These are phyloP conservation scores for Caenorhabditis doughertyi DNA, from an alignment of 2,888 invertebrate genomes.

Conservation along the genomic window DNA sequence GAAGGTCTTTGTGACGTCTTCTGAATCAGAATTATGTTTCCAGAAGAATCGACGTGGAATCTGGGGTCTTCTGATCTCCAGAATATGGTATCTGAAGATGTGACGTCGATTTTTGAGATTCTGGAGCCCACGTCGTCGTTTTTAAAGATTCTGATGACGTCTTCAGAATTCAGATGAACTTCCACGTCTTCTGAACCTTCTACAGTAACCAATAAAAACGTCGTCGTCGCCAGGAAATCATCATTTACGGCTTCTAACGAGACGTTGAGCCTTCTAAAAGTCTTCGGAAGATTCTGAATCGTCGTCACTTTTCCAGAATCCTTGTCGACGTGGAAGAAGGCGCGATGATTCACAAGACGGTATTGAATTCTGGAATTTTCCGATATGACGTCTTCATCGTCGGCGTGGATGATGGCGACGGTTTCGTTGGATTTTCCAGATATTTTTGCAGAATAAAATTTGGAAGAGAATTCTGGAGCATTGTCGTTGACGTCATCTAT, in stretches of 20 bases:
- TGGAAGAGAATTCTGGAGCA: constrained; percentile 41
- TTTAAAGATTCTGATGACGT: constrained; percentile 24
- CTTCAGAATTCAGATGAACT: constrained; percentile 15
- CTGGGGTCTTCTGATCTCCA: constrained; percentile 42
- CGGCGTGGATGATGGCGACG: constrained; percentile 19
- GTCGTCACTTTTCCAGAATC: constrained; percentile 34
- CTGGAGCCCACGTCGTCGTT: constrained; percentile 41
- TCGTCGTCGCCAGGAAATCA: constrained; percentile 12
- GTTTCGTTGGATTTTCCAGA: constrained; percentile 13
- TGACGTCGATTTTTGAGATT: constrained; percentile 33
- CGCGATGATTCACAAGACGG: constrained; percentile 31
- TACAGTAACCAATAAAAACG: constrained; percentile 37
- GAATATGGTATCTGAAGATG: constrained; percentile 17
- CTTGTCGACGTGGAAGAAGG: constrained; percentile 30
- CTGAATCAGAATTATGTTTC: constrained; percentile 28
- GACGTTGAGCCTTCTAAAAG: constrained; percentile 27
- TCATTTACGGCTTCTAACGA: constrained; percentile 46
- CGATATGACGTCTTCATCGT: constrained; percentile 36
- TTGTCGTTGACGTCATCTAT: constrained; percentile 66
- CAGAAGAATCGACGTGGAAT: constrained; percentile 29
- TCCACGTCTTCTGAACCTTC: neutral
- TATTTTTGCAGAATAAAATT: constrained; percentile 26
- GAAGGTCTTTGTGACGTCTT: neutral
- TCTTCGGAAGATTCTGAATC: constrained; percentile 20
- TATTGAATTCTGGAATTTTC: constrained; percentile 38